These are phyloP conservation scores for Zaprionus ornatus DNA, from an alignment of 1,140 invertebrate species.

Conservation along the genomic window DNA sequence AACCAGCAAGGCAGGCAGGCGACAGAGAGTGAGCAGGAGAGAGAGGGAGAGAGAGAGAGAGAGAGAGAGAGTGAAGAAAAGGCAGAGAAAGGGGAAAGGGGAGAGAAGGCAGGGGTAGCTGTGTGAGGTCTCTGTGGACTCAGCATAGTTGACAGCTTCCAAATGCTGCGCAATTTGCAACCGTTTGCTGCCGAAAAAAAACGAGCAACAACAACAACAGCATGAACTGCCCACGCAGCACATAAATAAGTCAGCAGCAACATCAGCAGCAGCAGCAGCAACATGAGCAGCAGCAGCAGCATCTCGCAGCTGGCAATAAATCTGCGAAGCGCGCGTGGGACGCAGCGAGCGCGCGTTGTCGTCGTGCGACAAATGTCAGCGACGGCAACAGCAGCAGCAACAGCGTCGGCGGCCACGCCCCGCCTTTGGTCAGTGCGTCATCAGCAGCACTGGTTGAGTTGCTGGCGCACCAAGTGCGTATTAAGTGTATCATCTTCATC, in stretches of 20 bases:
- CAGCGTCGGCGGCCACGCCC: conserved; percentile 67
- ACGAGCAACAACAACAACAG: conserved; percentile 24
- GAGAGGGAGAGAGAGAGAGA: not conserved
- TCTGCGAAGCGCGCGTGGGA: conserved; percentile 70
- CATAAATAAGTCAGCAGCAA: conserved; percentile 78
- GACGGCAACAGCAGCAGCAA: too few relatives aligned
- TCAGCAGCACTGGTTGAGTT: not conserved
- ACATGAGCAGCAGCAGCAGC: not conserved
- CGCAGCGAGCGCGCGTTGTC: conserved; percentile 13
- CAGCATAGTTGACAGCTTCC: conserved; percentile 30
- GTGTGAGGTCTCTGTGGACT: conserved; percentile 24
- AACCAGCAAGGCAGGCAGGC: not conserved
- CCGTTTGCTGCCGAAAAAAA: conserved; percentile 73
- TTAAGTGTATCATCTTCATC: conserved; percentile 44
- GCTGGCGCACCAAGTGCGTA: conserved; percentile 48
- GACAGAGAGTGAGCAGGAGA: too few relatives aligned
- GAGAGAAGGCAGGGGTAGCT: not conserved
- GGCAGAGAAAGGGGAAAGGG: not conserved
- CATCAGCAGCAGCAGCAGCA: conserved; percentile 31
- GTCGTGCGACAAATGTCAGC: conserved; percentile 64
- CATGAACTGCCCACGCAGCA: conserved; percentile 62
- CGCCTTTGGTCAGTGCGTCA: conserved; percentile 27
- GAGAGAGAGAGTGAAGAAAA: not conserved
- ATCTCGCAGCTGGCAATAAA: conserved; percentile 61
- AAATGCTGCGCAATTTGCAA: conserved; percentile 64